Conservation (phyloP, 2,113 vertebrate species). For the Platanista minor region DNA sequence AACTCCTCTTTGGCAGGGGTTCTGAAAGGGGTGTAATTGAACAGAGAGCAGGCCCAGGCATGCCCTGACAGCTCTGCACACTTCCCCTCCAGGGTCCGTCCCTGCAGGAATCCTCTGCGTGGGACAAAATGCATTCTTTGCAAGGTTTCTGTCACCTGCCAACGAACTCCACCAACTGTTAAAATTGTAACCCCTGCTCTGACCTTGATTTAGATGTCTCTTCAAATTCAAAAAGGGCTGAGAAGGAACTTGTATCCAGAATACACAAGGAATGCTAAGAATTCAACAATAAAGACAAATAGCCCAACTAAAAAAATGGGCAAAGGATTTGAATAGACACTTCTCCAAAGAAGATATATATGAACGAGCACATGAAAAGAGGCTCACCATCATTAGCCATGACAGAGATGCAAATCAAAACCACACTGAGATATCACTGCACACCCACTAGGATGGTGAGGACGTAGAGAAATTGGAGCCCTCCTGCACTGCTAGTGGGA, state of each 20-base stretch:
- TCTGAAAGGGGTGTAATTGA: not conserved
- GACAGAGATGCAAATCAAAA: not conserved
- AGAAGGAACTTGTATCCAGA: not conserved
- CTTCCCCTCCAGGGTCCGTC: not conserved
- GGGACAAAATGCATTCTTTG: not conserved
- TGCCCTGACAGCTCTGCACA: not conserved
- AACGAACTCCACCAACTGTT: not conserved
- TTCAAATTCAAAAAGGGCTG: not conserved
- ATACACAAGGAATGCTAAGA: not conserved
- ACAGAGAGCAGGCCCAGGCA: not conserved
- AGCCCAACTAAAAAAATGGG: not conserved
- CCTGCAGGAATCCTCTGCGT: accelerated
- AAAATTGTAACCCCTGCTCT: not conserved
- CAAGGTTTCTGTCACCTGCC: constrained; percentile 1
- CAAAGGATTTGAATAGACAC: not conserved
- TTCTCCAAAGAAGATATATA: not conserved
- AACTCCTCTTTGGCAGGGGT: not conserved
- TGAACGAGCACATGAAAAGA: not conserved
- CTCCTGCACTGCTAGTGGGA: not conserved
- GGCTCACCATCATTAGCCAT: not conserved
- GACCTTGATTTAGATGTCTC: not conserved
- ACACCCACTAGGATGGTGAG: not conserved
- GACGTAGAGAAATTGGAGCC: not conserved
- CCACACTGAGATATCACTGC: not conserved
- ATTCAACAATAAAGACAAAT: not conserved